phyloP scores from a whole-genome alignment of 1,140 invertebrate genomes.

The Scaptomyza pallida region DNA sequence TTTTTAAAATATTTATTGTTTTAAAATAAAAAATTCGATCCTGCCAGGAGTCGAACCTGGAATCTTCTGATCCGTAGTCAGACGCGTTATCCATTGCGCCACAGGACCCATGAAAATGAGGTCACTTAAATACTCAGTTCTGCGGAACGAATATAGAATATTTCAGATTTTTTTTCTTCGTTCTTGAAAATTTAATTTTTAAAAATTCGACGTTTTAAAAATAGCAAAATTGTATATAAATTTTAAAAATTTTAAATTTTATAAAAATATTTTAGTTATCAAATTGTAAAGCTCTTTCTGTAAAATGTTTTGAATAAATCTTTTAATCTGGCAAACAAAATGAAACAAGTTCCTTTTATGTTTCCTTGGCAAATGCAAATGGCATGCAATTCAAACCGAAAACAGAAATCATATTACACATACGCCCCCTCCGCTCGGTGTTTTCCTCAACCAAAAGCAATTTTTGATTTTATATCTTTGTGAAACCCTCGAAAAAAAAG shows the following conservation, averaged over 20 bases:
- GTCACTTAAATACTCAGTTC: no score
- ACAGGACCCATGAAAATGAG: conserved; percentile 85
- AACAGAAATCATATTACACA: conserved; percentile 73
- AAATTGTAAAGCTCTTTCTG: no score
- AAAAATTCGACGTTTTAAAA: no score
- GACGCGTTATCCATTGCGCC: conserved; percentile 90
- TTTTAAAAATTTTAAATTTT: not conserved
- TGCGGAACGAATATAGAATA: not conserved
- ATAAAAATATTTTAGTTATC: no score
- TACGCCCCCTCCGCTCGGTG: conserved; percentile 45
- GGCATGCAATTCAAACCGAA: conserved; percentile 51
- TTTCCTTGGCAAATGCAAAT: conserved; percentile 48
- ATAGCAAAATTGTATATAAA: no score
- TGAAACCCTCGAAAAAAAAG: conserved; percentile 35
- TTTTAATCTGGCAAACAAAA: conserved; percentile 41
- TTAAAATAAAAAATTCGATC: conserved; percentile 81
- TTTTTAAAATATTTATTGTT: not conserved
- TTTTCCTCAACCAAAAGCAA: conserved; percentile 36
- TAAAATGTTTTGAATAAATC: no score
- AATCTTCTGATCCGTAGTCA: conserved; percentile 90
- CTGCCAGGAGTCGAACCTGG: conserved; percentile 90
- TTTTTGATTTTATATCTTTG: conserved; percentile 69
- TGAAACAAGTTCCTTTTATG: conserved; percentile 41
- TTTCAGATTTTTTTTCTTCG: not conserved
- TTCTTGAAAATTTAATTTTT: no score